Base-by-base conservation (phyloP, 2,113 vertebrate species). In the Henicopernis longicauda region DNA sequence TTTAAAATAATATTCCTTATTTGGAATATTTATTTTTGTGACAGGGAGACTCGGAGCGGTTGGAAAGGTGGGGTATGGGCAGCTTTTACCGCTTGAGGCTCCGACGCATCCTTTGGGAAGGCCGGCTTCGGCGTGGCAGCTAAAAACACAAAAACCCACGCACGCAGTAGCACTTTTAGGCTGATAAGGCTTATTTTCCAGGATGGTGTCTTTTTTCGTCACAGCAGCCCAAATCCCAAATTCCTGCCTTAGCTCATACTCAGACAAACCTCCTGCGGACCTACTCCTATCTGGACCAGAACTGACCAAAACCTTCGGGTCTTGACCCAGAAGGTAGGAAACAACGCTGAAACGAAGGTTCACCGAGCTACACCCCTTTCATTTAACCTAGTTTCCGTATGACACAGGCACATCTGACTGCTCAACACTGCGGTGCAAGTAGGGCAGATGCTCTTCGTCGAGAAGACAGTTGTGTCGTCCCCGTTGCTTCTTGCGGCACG, bases 361-460 rank as follows among this genome's bases (percentile, higher is more conserved):
- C 73, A 34, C 58, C 69, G 42, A 58, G 16, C 58, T 90, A 55
- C 92, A 96, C 45, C 62, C 66, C 65, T 96, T 96, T 65, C 72
- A 93, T 83, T 79, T 96, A 97, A 95, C 94, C 84, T 77, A 95
- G 76, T 96, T 97, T 97, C 86, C 18, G 13, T 94, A 95, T 95
- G 92, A 96, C 74, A 90, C 88, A 78, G 82, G 74, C 90, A 92
- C 59, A 59, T 82, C 89, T 90, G 76, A 47, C 47, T 31, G 47
- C 2, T 5, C 0, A 16, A 34, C 3, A 7, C 4, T 5, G 29
- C 0, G 0, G 47, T 78, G 44, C 86, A 89, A 58, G 16, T 61
- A 52, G 69, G 32, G 13, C 86, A 71, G 76, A n/a, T 32, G 63
- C n/a, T 71, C 26, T 58, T 86, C 86, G 69, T 83, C 91, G 72